Evolutionary conservation across 92 coral and sea anemone species (phyloP), one percentile per base, ranked within the genome.

Genomic region (Umimayanthus chanpuru): DNA sequence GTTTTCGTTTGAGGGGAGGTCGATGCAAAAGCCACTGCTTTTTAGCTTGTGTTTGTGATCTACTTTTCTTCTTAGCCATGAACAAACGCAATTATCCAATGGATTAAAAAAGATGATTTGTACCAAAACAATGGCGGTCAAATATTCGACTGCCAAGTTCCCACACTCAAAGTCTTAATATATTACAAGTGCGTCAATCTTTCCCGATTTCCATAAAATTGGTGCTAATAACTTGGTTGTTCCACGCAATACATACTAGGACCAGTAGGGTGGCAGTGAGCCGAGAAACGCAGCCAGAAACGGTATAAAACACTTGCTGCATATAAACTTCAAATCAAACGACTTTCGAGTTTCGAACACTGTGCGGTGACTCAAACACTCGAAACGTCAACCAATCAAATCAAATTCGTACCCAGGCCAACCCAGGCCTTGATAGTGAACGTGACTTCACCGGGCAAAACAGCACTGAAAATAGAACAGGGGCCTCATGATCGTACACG

Each of bases 1-100:
- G 76, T 77, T 88, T 91, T 73, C 85, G 77, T 50, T 90, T 85
- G 55, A 76, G 40, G 53, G 92, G 68, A 70, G 94, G 89, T n/a
- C 85, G 88, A 76, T 90, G 91, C n/a, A 92, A 82, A 49, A 87
- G 89, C 94, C 93, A 90, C 75, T 87, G 70, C 79, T 92, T 90
- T 87, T 92, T 92, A 18, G 93, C 94, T 67, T 58, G 73, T 70
- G 76, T 71, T 56, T 92, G 89, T 15, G 92, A 76, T 79, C 79
- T 79, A 53, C 61, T 83, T 47, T 81, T 86, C 56, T 41, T 86
- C 81, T 53, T 86, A 41, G 82, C 61, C 81, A 86, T 86, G 36
- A 9, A 39, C 9, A 65, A 58, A 73, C 15, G 61, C 14, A 32
- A 44, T 4, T 77, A 53, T 53, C 58, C 49, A 75, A 7, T 38